A percentile compares a stretch with the other conserved stretches of the same genome.
These are phyloP conservation scores for Euzetes globulus DNA, from an alignment of 2,888 invertebrate genomes.

Conservation along the genomic window DNA sequence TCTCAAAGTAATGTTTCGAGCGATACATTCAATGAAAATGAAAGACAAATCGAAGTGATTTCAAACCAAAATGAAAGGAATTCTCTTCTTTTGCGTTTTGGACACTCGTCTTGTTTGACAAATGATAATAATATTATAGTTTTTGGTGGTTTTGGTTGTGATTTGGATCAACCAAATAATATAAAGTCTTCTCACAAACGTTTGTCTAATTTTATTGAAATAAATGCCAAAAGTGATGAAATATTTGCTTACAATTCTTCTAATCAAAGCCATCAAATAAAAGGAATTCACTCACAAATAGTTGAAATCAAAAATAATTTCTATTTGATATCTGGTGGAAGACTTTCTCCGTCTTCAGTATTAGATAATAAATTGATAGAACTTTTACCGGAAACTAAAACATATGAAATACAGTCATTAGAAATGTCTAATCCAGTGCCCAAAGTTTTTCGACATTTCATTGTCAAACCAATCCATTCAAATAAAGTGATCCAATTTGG, in stretches of 20 bases:
- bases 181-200: constrained; percentile 7
- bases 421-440: neutral
- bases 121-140: constrained; percentile 16
- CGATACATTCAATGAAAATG: neutral
- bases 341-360: constrained; percentile 18
- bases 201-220: constrained; percentile 12
- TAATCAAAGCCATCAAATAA: neutral
- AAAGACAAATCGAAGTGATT: neutral
- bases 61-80: neutral
- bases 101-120: constrained; percentile 6
- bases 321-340: constrained; percentile 27
- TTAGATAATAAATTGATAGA: constrained; percentile 3
- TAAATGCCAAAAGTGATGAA: neutral
- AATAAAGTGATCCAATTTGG: constrained; percentile 26
- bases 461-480: neutral
- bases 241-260: neutral
- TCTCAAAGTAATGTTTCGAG: neutral
- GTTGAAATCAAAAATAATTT: neutral
- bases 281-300: constrained; percentile 28
- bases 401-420: neutral
- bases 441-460: constrained; percentile 15
- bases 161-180: neutral
- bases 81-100: constrained; percentile 24
- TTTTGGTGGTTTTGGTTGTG: constrained; percentile 34
- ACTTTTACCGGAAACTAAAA: neutral